phyloP scores from a whole-genome alignment of 2,113 vertebrate genomes.

The Melanotaenia duboulayi region DNA sequence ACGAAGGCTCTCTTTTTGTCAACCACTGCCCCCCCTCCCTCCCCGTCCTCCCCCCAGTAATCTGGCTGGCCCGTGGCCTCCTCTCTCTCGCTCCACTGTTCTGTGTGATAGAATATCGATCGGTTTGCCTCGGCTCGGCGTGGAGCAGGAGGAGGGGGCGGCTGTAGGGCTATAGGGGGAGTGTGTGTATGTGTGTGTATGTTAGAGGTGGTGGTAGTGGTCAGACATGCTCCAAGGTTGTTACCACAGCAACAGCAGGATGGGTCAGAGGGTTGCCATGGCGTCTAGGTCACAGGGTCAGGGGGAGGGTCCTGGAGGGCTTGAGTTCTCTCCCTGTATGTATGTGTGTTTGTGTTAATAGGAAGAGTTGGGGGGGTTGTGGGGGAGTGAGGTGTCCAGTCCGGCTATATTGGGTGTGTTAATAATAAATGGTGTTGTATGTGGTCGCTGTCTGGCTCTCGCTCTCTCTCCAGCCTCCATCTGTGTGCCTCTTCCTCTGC shows the following conservation, averaged over 20 bases:
- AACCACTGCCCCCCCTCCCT: slow-evolving; percentile 35
- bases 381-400: slow-evolving; percentile 45
- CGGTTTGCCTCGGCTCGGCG: slow-evolving; percentile 80
- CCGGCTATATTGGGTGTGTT: slow-evolving; percentile 71
- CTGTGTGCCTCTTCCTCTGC: slow-evolving; percentile 24
- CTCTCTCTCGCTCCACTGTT: slow-evolving; percentile 86
- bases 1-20: slow-evolving; percentile 71
- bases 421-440: slow-evolving; percentile 76
- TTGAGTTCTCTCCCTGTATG: slow-evolving; percentile 16
- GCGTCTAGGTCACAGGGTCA: slow-evolving; percentile 82
- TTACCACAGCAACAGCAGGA: slow-evolving; percentile 84
- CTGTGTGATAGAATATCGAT: slow-evolving; percentile 88
- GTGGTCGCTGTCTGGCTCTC: slow-evolving; percentile 42
- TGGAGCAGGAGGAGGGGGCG: slow-evolving; percentile 67
- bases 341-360: slow-evolving; percentile 61
- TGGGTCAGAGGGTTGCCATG: slow-evolving; percentile 85
- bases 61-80: slow-evolving; percentile 81
- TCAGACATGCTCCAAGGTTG: slow-evolving; percentile 86
- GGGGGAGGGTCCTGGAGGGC: slow-evolving; percentile 68
- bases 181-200: slow-evolving; percentile 32
- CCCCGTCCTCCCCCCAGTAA: slow-evolving; percentile 68
- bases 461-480: slow-evolving; percentile 39
- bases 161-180: slow-evolving; percentile 54
- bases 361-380: slow-evolving; percentile 30
- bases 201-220: slow-evolving; percentile 69